Conservation (phyloP, 2,888 invertebrate genomes). For the Phlogophora meticulosa region DNA sequence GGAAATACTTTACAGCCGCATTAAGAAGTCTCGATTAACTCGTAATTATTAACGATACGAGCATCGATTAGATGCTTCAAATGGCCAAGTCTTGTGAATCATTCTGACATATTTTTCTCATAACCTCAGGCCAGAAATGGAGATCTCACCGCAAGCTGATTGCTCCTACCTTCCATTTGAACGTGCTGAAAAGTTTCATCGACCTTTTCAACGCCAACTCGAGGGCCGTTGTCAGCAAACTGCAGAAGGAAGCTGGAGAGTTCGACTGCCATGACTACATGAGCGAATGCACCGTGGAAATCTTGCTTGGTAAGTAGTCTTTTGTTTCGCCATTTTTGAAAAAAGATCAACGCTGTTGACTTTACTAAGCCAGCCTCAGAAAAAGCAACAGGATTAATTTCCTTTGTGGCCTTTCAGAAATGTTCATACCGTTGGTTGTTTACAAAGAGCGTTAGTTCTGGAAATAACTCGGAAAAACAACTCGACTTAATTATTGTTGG, state of each 20-base stretch:
- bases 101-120: slow-evolving; percentile 19
- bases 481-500: neutral
- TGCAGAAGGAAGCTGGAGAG: slow-evolving; percentile 93
- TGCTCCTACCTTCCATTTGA: slow-evolving; percentile 97
- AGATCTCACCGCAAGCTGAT: slow-evolving; percentile 96
- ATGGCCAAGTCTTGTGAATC: slow-evolving; percentile 5
- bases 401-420: neutral
- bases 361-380: neutral
- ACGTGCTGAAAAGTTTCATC: slow-evolving; percentile 96
- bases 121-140: slow-evolving; percentile 94
- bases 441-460: neutral
- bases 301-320: slow-evolving; percentile 93
- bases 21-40: slow-evolving; percentile 21
- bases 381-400: too few relatives aligned
- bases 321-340: too few relatives aligned
- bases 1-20: slow-evolving; percentile 32
- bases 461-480: neutral
- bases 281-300: slow-evolving; percentile 96
- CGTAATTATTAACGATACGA: slow-evolving; percentile 11
- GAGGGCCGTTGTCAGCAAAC: slow-evolving; percentile 93
- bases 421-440: neutral
- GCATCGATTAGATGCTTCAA: slow-evolving; percentile 15
- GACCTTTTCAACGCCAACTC: slow-evolving; percentile 96
- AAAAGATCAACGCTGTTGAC: neutral
- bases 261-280: slow-evolving; percentile 96